Conservation (phyloP, 1,140 invertebrate genomes). For the Drosophila setifemur region DNA sequence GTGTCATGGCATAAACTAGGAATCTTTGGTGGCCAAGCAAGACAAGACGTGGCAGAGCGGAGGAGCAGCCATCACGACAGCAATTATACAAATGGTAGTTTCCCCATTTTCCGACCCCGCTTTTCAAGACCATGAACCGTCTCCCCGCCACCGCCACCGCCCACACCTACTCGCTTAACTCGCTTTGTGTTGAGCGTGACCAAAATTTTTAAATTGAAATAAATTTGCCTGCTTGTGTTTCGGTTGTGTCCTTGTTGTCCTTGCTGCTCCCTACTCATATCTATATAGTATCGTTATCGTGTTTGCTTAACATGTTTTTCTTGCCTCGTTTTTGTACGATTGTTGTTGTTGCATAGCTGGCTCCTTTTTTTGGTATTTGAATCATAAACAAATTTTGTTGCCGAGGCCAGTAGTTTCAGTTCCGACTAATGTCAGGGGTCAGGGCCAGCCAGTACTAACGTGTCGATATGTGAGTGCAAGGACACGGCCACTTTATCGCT, state of each 20-base stretch:
- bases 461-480: constrained; percentile 32
- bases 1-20: constrained; percentile 66
- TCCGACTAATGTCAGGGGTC: constrained; percentile 74
- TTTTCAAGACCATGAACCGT: background rate
- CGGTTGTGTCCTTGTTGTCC: constrained; percentile 57
- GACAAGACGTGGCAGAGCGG: background rate
- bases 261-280: constrained; percentile 51
- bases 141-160: too few relatives aligned
- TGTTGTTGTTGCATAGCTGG: constrained; percentile 12
- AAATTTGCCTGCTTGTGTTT: constrained; percentile 60
- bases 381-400: constrained; percentile 76
- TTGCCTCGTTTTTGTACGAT: constrained; percentile 52
- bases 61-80: constrained; percentile 44
- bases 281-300: constrained; percentile 78
- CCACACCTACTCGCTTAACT: constrained; percentile 42
- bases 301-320: constrained; percentile 78
- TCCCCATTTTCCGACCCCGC: constrained; percentile 1
- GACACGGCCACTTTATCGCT: constrained; percentile 30
- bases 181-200: constrained; percentile 71
- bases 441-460: constrained; percentile 46
- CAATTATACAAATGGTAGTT: constrained; percentile 73
- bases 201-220: constrained; percentile 81
- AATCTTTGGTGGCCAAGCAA: constrained; percentile 12
- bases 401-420: constrained; percentile 50
- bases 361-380: constrained; percentile 49